Conservation (phyloP, 2,113 vertebrate species). For the Podilymbus podiceps region DNA sequence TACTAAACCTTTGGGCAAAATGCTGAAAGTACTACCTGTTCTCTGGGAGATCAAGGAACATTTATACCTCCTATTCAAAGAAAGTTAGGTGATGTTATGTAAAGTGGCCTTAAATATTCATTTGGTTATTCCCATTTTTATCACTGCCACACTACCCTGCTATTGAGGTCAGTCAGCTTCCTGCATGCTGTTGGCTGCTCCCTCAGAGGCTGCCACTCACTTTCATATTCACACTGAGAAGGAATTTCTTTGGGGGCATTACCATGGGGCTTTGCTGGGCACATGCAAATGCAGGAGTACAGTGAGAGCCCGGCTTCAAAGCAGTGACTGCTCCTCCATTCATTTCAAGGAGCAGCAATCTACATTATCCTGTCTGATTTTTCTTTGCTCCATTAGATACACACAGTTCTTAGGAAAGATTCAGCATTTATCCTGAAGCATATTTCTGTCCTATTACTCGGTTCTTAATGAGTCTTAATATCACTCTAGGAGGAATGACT, state of each 20-base stretch:
- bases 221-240: neutral
- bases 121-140: neutral
- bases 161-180: neutral
- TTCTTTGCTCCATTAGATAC: neutral
- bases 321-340: neutral
- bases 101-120: neutral
- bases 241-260: neutral
- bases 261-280: neutral
- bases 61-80: neutral
- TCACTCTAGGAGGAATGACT: neutral
- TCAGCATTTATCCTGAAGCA: neutral
- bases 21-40: neutral
- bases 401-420: neutral
- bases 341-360: neutral
- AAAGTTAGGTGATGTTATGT: neutral
- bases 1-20: neutral
- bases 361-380: neutral
- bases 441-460: neutral
- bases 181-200: neutral
- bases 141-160: neutral
- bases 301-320: neutral
- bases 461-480: neutral
- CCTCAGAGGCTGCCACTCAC: neutral
- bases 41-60: neutral
- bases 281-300: neutral